Base-by-base conservation (phyloP, 2,113 vertebrate species). In the Gracilinanus agilis region DNA sequence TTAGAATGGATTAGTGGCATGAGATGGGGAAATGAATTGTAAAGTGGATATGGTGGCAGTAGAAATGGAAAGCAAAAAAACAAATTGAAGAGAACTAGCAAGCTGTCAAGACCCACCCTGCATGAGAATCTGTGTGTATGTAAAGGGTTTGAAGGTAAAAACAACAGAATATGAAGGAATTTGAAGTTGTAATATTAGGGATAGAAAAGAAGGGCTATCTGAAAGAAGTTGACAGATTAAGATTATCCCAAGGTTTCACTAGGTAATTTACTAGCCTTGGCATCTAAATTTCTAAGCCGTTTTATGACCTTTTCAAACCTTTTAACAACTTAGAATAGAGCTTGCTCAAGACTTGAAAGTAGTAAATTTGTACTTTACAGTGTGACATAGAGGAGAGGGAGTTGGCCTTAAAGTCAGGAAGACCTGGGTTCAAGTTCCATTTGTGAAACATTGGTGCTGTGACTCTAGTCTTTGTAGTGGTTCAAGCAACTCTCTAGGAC, bases 81-180 rank as follows among this genome's bases (percentile, higher is more conserved):
- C n/a, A 83, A 56, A 83, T 94, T 95, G 91, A 56, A 93, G 54
- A 95, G 91, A 93, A 92, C 58, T 96, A 95, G 55, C 93, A 97
- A 90, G 88, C 58, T 96, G 94, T 54, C 91, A 96, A 90, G 90
- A 92, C 27, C 94, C 94, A 49, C 49, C 49, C 3, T 88, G 88
- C 55, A 89, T 91, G 94, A 93, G 96, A 90, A 90, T 53, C 61
- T 96, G 94, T 92, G 56, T 8, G 24, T 56, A 3, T 56, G 55
- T 24, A 96, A 95, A 44, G 91, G 97, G 93, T 98, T 96, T 96
- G 96, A 89, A 96, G 97, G 97, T 97, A 97, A 97, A 97, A 98
- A 97, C 97, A 97, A 97, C 91, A 53, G 97, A 91, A 95, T 96
- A 89, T 97, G 95, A 96, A 96, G 96, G 97, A 97, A 75, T 96